Evolutionary conservation across 2,888 invertebrate species (phyloP), one percentile per base, ranked within the genome.

Genomic region (Congeria kusceri): DNA sequence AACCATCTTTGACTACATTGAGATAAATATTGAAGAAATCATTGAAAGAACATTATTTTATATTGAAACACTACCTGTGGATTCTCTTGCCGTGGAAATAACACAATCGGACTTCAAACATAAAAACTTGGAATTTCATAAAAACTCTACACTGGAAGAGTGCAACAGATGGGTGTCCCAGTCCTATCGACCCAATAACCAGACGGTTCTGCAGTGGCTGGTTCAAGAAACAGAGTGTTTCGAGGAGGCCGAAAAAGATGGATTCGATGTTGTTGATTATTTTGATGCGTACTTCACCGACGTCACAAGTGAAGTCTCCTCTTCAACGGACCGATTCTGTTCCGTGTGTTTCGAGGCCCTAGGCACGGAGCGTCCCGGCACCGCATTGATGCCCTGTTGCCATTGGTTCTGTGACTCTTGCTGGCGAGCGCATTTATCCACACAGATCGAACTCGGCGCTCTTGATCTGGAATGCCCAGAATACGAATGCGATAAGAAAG

Each of bases 341-440:
- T 73, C 69, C 56, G 83, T 88, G 20, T 88, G 88, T 71, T 87
- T 80, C 67, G 84, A 86, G 5, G 20, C 13, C 0, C 64, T 87
- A 13, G 72, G 58, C 7, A 70, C 58, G 11, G 56, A 27, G 15
- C 59, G 39, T 3, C 27, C 68, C 11, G 83, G 84, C 3, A 86
- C 86, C 20, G 75, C 84, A 13, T 59, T 88, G 0, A 71, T 78
- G 27, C 44, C 71, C 0, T 88, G 88, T 58, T 77, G 83, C 23
- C 88, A 88, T 64, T 87, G 87, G 88, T 87, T 87, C 70, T 88
- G 88, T 70, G 80, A 86, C 64, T 29, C 46, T 4, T 88, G 88
- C 61, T 88, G 88, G 88, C 56, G 27, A 49, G 82, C 84, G 15
- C 83, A 87, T 63, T 62, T 86, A 11, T 57, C 70, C 56, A 77